These are phyloP conservation scores for Matsumurasca onukii DNA, from an alignment of 1,140 invertebrate genomes.

Conservation along the genomic window DNA sequence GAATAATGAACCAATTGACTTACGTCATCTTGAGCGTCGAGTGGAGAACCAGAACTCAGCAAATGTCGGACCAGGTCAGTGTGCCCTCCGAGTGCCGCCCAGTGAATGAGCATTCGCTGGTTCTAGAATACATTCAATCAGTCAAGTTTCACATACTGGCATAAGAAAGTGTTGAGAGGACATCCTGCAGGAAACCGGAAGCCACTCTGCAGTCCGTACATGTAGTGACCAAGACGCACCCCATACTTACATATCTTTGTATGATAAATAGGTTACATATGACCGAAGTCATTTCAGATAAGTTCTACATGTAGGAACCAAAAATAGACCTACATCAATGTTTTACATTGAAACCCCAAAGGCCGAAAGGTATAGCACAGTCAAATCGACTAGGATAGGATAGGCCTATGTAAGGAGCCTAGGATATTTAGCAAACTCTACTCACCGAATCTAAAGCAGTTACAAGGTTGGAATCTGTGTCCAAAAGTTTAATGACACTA, in stretches of 20 bases:
- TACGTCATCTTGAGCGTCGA: constrained; percentile 66
- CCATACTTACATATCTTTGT: background rate
- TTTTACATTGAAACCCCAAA: background rate
- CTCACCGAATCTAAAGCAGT: background rate
- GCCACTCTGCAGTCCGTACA: background rate
- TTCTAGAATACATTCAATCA: constrained; percentile 51
- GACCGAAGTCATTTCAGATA: background rate
- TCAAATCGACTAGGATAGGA: background rate
- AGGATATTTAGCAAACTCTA: background rate
- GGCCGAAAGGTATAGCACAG: background rate
- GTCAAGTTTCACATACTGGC: background rate
- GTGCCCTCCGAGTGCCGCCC: constrained; percentile 68
- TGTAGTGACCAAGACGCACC: background rate
- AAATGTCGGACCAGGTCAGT: constrained; percentile 62
- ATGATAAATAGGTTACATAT: background rate
- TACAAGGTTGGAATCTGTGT: background rate
- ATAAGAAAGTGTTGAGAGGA: background rate
- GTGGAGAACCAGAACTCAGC: constrained; percentile 56
- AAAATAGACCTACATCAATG: background rate
- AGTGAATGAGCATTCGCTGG: constrained; percentile 61
- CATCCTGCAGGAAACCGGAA: background rate
- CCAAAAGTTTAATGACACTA: background rate
- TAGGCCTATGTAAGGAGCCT: background rate
- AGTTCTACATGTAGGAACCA: background rate
- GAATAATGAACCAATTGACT: no score